Evolutionary conservation across 2,888 invertebrate genomes (phyloP), one percentile per base, ranked within the genome.

Genomic region (Chesias legatella): DNA sequence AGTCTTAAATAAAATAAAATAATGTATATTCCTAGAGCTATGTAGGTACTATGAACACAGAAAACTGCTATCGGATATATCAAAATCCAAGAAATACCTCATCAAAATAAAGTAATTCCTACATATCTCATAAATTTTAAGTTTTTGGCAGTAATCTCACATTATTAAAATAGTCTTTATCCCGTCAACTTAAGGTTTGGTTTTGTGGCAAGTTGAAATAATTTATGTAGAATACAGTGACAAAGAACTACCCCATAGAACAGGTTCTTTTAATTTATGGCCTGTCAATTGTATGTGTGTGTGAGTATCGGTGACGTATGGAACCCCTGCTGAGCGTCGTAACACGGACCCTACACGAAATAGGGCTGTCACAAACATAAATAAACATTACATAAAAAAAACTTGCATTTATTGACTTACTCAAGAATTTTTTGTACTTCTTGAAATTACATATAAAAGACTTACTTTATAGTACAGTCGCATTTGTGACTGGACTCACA

Each of bases 181-280:
- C 0, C 7, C 10, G 1, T 3, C 13, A 22, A 2, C 11, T 24
- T 39, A 34, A 28, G 24, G 39, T 32, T 44, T 11, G 35, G 20
- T 28, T 10, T 39, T n/a, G 20, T 3, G 8, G 6, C 24, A 5
- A 3, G 22, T 24, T 34, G 36, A 43, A 42, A 43, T 33, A 48
- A 43, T 40, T 39, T 43, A 43, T 40, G 43, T 33, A 30, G 29
- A 31, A 37, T 34, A 40, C 56, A 58, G 61, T 72, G 72, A 76
- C 73, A 79, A 70, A 68, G 67, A 67, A 66, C 71, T 72, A 77
- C 72, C 80, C 79, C 61, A 60, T 58, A 56, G 63, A 78, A 76
- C 84, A 84, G 85, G 85, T 85, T 79, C 67, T 77, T 79, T 73
- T 75, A 82, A 85, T 85, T 82, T 85, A 85, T 81, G 67, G 63